Evolutionary conservation across 2,888 invertebrate species (phyloP), one percentile per base, ranked within the genome.

Genomic region (Cecidostiba fungosa): DNA sequence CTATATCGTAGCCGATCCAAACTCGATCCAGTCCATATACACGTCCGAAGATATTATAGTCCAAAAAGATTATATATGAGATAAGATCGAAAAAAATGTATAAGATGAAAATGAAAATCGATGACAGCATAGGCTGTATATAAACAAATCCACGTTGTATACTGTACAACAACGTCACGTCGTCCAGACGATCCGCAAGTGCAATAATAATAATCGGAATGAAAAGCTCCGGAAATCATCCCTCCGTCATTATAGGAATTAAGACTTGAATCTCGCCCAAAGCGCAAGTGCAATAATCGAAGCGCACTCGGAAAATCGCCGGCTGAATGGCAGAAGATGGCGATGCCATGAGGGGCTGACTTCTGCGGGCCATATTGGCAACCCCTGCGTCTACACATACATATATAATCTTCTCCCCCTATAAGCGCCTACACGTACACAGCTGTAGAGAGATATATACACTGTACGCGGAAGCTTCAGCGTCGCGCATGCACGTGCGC

Each of bases 401-500:
- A 36, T 23, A 36, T 14, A n/a, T 43, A 3, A 26, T 1, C 50
- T 26, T 16, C 36, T 59, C 14, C 19, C 26, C 19, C n/a, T 23
- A 4, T 59, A n/a, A 59, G 23, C 39, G 1, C 23, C n/a, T 6
- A n/a, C 23, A 59, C n/a, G 23, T 59, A 59, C 23, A 59, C 10
- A 59, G 54, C n/a, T 59, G 23, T 50, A 43, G 54, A 54, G 1
- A 19, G n/a, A 23, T 23, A 59, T 59, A 59, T 59, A 59, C 54
- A 54, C 19, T 54, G 54, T 59, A 8, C 39, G 36, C 26, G 80
- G 43, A 26, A 74, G 23, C 26, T 36, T 1, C 1, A 23, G 47
- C 76, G 16, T 29, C 23, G 23, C 79, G 70, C 77, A 23, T 59
- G 81, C 85, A 85, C 81, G 85, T 85, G 85, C 81, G 85, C 80